Evolutionary conservation across 2,113 vertebrate species (phyloP).

Genomic region (Neogobius melanostomus): DNA sequence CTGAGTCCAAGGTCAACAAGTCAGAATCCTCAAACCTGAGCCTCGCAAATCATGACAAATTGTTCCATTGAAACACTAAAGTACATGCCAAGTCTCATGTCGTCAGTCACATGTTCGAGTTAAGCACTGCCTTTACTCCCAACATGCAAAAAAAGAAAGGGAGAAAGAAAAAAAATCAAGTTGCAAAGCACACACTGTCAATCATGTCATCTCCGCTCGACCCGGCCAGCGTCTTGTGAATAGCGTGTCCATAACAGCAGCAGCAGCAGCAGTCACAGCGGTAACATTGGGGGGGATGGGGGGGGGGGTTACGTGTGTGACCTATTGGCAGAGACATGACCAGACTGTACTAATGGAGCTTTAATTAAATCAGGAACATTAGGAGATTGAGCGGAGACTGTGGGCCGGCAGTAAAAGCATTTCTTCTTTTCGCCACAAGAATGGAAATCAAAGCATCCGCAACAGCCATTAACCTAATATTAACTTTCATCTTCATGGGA

Average conservation of each 20-base stretch:
- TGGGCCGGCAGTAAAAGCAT: slow-evolving; percentile 36
- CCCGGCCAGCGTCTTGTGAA: not conserved
- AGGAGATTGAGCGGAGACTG: slow-evolving; percentile 46
- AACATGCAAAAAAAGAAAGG: not conserved
- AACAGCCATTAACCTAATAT: slow-evolving; percentile 48
- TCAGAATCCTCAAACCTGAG: too few species aligned
- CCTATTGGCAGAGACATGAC: slow-evolving; percentile 52
- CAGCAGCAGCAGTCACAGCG: not conserved
- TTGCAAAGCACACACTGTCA: not conserved
- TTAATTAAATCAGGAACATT: slow-evolving; percentile 67
- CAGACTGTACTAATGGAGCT: slow-evolving; percentile 63
- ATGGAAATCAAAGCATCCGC: slow-evolving; percentile 27
- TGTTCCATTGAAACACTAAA: too few species aligned
- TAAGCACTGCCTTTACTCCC: not conserved
- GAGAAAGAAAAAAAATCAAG: not conserved
- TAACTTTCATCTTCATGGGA: slow-evolving; percentile 58
- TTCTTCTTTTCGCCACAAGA: slow-evolving; percentile 27
- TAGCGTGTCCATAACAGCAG: not conserved
- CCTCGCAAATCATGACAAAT: too few species aligned
- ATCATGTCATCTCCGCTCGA: not conserved
- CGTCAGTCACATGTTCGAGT: too few species aligned
- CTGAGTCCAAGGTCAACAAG: too few species aligned
- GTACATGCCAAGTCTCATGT: too few species aligned
- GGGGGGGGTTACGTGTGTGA: not conserved
- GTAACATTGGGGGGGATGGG: not conserved